These are phyloP conservation scores for Oncorhynchus clarkii DNA, from an alignment of 2,113 vertebrate species.

Conservation along the genomic window DNA sequence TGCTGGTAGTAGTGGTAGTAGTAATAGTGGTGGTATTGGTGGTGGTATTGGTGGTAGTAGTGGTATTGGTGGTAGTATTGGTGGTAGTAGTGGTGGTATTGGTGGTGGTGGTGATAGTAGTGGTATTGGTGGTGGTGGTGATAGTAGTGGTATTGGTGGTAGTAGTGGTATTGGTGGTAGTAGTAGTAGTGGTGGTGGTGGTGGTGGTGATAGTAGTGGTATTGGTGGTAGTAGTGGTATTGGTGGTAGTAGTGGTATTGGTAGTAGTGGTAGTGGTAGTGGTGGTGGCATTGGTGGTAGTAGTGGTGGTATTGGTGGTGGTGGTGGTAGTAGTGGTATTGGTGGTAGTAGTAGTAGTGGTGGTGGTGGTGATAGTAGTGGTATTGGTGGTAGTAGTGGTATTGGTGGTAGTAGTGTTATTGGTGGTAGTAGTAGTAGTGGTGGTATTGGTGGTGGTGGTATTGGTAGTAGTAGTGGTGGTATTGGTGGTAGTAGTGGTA, in stretches of 20 bases:
- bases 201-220: accelerated
- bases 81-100: accelerated
- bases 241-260: accelerated
- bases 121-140: accelerated
- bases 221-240: accelerated
- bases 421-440: accelerated
- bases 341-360: accelerated
- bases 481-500: accelerated
- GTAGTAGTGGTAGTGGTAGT: too few relatives aligned
- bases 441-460: accelerated
- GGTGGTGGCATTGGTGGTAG: too few relatives aligned
- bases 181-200: accelerated
- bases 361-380: accelerated
- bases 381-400: accelerated
- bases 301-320: accelerated
- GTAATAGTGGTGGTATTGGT: accelerated
- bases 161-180: accelerated
- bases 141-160: accelerated
- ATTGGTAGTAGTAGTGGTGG: accelerated
- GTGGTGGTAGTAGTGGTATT: too few relatives aligned
- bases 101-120: too few relatives aligned
- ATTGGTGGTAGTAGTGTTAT: accelerated
- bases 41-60: too few relatives aligned
- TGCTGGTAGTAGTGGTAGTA: accelerated
- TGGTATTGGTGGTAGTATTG: too few relatives aligned